Percentiles rank a stretch among this genome's conserved stretches.
Conservation (phyloP, 2,113 vertebrate species). For the Myrmecobius fasciatus region DNA sequence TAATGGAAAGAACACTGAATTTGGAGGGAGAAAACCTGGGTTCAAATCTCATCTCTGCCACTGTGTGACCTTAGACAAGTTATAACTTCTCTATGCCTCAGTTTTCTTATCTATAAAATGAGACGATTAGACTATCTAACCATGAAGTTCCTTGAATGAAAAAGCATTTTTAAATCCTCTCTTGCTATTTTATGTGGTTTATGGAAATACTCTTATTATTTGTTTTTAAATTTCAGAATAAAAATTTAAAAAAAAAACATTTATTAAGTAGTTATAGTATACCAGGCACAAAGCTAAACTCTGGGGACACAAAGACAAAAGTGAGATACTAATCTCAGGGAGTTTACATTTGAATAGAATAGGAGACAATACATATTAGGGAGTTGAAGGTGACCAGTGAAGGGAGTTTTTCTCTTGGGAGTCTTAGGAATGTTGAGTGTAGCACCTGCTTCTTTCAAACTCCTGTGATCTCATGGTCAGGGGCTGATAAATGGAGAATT, state of each 20-base stretch:
- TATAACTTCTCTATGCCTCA: neutral
- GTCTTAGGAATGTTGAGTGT: neutral
- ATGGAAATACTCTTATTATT: neutral
- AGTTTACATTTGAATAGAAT: neutral
- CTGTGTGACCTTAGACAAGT: neutral
- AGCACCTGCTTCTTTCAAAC: neutral
- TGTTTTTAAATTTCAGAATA: neutral
- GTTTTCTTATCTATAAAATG: neutral
- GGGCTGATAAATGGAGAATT: neutral
- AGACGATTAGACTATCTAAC: neutral
- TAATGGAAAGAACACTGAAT: neutral
- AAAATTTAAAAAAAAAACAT: neutral
- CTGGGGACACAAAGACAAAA: neutral
- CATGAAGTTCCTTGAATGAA: neutral
- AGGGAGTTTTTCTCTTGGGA: neutral
- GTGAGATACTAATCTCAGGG: neutral
- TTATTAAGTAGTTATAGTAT: neutral
- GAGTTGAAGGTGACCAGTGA: neutral
- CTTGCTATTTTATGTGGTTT: neutral
- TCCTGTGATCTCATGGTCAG: neutral
- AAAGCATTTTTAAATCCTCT: neutral
- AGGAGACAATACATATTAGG: neutral
- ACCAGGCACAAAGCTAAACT: neutral
- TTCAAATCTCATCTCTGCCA: neutral
- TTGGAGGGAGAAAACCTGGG: neutral